Conservation (phyloP, 1,140 invertebrate species). For the Formica exsecta region DNA sequence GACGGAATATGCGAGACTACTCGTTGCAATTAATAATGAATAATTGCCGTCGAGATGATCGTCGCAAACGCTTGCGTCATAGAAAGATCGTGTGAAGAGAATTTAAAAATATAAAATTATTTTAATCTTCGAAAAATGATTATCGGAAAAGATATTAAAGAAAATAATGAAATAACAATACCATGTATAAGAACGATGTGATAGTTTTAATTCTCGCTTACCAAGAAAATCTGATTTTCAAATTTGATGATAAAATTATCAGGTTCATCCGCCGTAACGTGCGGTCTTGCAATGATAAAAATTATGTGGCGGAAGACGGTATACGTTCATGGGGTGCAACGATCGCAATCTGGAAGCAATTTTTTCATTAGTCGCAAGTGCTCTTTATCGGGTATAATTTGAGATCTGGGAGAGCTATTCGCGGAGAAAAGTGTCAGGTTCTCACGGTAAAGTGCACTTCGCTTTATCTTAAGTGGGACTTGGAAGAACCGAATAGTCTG, state of each 20-base stretch:
- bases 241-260: constrained; percentile 31
- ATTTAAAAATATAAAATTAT: background rate
- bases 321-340: background rate
- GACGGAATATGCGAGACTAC: background rate
- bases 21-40: constrained; percentile 49
- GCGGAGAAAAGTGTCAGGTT: constrained; percentile 43
- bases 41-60: background rate
- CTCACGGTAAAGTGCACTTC: constrained; percentile 47
- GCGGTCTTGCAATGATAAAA: background rate
- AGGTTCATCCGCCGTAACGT: background rate
- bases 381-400: constrained; percentile 59
- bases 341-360: constrained; percentile 51
- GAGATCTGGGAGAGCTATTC: constrained; percentile 22
- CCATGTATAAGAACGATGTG: background rate
- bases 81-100: background rate
- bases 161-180: background rate
- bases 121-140: background rate
- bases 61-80: too few species aligned
- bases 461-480: constrained; percentile 44
- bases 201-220: constrained; percentile 13
- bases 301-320: constrained; percentile 37
- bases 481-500: constrained; percentile 24
- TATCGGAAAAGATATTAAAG: too few species aligned
- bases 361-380: constrained; percentile 57
- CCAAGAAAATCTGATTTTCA: background rate